Evolutionary conservation across 2,113 vertebrate species (phyloP).

Genomic region (Tetrax tetrax): DNA sequence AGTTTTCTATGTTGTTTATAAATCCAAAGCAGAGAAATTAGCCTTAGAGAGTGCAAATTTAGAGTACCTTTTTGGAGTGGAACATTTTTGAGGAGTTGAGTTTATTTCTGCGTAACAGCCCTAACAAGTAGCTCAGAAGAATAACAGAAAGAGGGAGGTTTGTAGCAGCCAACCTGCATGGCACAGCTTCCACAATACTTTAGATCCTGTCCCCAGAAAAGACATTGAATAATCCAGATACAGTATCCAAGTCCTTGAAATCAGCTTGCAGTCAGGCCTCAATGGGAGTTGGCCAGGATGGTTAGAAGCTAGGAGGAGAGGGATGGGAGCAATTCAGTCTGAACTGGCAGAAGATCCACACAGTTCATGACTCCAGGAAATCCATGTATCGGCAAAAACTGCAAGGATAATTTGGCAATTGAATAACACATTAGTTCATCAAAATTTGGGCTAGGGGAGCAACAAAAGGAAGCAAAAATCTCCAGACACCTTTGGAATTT

Average conservation of each 20-base stretch:
- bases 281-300: not conserved
- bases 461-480: not conserved
- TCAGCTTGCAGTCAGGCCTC: not conserved
- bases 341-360: not conserved
- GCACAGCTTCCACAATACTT: not conserved
- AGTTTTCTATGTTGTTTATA: not conserved
- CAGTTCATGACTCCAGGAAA: not conserved
- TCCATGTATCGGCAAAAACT: not conserved
- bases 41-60: not conserved
- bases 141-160: not conserved
- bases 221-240: not conserved
- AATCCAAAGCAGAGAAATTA: not conserved
- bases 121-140: not conserved
- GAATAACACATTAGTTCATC: not conserved
- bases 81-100: not conserved
- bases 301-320: not conserved
- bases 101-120: not conserved
- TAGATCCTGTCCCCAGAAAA: not conserved
- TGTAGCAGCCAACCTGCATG: not conserved
- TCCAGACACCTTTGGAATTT: not conserved
- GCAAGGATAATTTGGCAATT: not conserved
- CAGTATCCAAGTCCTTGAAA: not conserved
- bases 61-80: not conserved
- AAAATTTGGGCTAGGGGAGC: not conserved
- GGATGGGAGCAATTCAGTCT: not conserved